A percentile compares a stretch with the other conserved stretches of the same genome.
Evolutionary conservation across 2,797 vertebrate genomes (phyloP).

Genomic region (Myotis daubentonii): DNA sequence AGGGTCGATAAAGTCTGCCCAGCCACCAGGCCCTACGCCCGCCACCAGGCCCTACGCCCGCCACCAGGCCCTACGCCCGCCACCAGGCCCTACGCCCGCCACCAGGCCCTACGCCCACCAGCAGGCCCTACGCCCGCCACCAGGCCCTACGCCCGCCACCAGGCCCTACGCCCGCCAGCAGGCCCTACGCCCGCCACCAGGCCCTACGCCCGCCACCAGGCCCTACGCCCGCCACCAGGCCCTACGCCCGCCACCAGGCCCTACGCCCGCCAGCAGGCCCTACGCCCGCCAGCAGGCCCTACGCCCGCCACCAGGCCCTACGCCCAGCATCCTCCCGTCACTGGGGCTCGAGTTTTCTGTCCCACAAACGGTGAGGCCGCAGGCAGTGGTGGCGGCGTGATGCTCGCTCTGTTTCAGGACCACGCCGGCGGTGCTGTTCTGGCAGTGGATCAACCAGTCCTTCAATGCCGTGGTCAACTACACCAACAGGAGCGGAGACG

Average conservation of each 20-base stretch:
- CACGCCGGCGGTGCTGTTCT: slow-evolving; percentile 95
- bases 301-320: background rate
- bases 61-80: too few species aligned
- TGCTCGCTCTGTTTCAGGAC: slow-evolving; percentile 86
- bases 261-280: too few species aligned
- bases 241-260: too few species aligned
- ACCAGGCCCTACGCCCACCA: background rate
- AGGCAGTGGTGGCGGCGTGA: accelerated
- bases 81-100: background rate
- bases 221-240: too few species aligned
- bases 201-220: too few species aligned
- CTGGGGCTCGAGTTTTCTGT: accelerated
- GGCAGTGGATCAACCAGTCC: slow-evolving; percentile 99
- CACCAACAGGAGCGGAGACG: slow-evolving; percentile 97
- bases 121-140: too few species aligned
- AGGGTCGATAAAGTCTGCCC: background rate
- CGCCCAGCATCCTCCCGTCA: accelerated
- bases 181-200: too few species aligned
- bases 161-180: too few species aligned
- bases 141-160: too few species aligned
- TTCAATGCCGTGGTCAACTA: slow-evolving; percentile 99
- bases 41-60: too few species aligned
- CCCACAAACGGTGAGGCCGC: accelerated
- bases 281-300: too few species aligned
- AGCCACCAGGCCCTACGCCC: accelerated